These are phyloP conservation scores for Porites lutea DNA, from an alignment of 64 coral and sea anemone genomes.

Conservation along the genomic window DNA sequence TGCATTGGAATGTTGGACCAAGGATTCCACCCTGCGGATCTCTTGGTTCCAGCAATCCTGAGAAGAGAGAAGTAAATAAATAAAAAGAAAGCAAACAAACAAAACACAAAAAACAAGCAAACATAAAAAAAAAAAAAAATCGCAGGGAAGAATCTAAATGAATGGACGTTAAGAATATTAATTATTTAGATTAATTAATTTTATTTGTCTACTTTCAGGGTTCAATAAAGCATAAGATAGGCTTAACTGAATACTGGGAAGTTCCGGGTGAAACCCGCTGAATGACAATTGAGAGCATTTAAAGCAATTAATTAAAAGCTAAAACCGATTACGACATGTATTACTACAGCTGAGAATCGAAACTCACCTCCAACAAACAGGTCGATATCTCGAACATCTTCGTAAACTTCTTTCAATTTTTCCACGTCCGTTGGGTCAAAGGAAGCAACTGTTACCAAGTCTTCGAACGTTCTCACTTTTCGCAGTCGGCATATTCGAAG, in stretches of 20 bases:
- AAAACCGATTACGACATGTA: no score
- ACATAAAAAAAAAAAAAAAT: no score
- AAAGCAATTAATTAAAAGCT: no score
- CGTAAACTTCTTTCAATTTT: constrained; percentile 14
- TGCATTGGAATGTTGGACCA: constrained; percentile 44
- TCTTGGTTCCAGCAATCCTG: not conserved
- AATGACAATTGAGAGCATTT: no score
- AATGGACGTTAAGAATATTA: no score
- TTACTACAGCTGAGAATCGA: not conserved
- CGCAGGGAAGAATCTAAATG: no score
- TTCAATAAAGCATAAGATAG: no score
- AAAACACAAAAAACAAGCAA: no score
- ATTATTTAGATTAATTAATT: no score
- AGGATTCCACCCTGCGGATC: not conserved
- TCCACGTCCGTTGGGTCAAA: not conserved
- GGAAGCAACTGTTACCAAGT: not conserved
- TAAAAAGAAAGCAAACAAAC: not conserved
- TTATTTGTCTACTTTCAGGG: no score
- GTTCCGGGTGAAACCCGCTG: no score
- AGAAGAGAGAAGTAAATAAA: not conserved
- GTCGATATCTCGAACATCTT: constrained; percentile 47
- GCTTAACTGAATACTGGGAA: no score
- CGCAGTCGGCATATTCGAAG: not conserved
- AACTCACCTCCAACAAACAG: constrained; percentile 47
- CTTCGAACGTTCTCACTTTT: not conserved